Percentiles rank a stretch among this genome's conserved stretches.
Evolutionary conservation across 1,140 invertebrate species (phyloP).

Genomic region (Drosophila nasuta): DNA sequence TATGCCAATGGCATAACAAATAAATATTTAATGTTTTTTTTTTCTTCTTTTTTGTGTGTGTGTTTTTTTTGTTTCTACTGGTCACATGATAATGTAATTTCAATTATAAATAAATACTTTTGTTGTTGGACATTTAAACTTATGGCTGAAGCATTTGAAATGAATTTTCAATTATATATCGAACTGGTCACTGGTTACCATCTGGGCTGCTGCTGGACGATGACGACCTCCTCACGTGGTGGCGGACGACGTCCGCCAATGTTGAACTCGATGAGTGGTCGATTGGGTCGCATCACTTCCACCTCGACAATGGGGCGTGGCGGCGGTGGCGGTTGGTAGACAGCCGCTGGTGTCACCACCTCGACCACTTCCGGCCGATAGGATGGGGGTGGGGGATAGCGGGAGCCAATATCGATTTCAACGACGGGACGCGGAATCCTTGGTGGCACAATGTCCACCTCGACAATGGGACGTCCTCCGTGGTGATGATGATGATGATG

Average conservation of each 20-base stretch:
- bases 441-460: conserved; percentile 69
- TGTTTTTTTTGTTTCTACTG: conserved; percentile 7
- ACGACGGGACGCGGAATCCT: conserved; percentile 67
- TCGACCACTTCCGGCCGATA: conserved; percentile 55
- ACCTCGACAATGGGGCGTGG: conserved; percentile 66
- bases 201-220: conserved; percentile 68
- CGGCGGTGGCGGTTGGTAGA: conserved; percentile 66
- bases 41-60: not conserved
- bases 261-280: conserved; percentile 70
- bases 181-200: conserved; percentile 46
- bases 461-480: conserved; percentile 65
- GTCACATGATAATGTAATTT: conserved; percentile 38
- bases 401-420: conserved; percentile 63
- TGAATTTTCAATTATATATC: conserved; percentile 28
- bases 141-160: conserved; percentile 27
- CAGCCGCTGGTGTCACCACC: conserved; percentile 61
- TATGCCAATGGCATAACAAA: conserved; percentile 62
- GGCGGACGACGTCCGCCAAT: conserved; percentile 67
- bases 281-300: conserved; percentile 64
- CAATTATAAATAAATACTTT: conserved; percentile 46
- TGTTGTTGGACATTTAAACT: conserved; percentile 7
- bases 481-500: conserved; percentile 69
- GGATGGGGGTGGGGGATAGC: conserved; percentile 40
- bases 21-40: conserved; percentile 40
- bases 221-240: conserved; percentile 63